Conservation (phyloP, 1,140 invertebrate species). For the Heterodera carotae region DNA sequence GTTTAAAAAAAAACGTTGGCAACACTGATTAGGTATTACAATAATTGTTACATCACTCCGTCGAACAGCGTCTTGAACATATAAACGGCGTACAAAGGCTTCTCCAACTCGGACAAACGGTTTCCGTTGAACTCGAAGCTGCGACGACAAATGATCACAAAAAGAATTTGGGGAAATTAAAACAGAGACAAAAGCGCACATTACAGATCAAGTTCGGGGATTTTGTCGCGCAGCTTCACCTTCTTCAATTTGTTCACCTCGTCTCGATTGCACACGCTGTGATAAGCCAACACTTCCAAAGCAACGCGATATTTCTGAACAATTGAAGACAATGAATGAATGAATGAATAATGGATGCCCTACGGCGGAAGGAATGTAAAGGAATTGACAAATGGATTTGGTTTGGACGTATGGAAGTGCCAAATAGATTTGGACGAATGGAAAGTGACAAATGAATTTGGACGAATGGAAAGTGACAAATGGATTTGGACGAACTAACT, state of each 20-base stretch:
- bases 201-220: slow-evolving; percentile 66
- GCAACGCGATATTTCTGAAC: slow-evolving; percentile 76
- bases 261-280: slow-evolving; percentile 76
- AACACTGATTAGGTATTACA: no score
- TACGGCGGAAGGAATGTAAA: no score
- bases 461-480: not conserved
- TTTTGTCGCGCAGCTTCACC: slow-evolving; percentile 56
- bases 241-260: slow-evolving; percentile 72
- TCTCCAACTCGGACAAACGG: slow-evolving; percentile 73
- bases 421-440: not conserved
- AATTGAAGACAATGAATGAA: not conserved
- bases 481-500: slow-evolving; percentile 39
- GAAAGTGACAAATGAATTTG: not conserved
- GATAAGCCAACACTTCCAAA: slow-evolving; percentile 80
- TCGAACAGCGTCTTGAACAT: slow-evolving; percentile 80
- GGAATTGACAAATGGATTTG: not conserved
- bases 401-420: not conserved
- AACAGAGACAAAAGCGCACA: slow-evolving; percentile 17
- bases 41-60: slow-evolving; percentile 67
- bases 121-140: slow-evolving; percentile 77
- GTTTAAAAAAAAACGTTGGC: no score
- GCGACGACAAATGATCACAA: slow-evolving; percentile 32
- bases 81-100: slow-evolving; percentile 74
- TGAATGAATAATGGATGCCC: no score
- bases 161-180: slow-evolving; percentile 40